Percentiles rank a stretch among this genome's conserved stretches.
Evolutionary conservation across 2,113 vertebrate species (phyloP).

Genomic region (Naja naja): DNA sequence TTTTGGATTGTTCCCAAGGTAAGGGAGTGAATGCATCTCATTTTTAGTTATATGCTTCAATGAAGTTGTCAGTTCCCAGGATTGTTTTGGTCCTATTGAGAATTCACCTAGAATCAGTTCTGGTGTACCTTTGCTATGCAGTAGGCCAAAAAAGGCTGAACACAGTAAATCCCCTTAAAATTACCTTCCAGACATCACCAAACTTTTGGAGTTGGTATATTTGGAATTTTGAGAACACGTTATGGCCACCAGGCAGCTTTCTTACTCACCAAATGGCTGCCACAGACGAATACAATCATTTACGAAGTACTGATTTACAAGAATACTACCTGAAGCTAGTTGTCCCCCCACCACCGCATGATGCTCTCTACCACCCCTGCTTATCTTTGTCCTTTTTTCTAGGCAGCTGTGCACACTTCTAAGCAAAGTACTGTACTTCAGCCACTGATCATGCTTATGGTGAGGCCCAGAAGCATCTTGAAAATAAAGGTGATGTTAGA

Average conservation of each 20-base stretch:
- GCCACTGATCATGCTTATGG: not conserved
- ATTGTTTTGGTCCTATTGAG: not conserved
- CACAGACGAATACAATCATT: not conserved
- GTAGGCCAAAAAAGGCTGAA: not conserved
- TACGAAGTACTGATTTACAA: not conserved
- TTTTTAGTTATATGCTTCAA: not conserved
- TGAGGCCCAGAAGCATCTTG: not conserved
- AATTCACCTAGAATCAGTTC: no score
- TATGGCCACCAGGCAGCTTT: not conserved
- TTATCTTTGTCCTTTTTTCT: not conserved
- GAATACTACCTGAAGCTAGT: not conserved
- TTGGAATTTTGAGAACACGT: not conserved
- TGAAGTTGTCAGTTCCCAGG: not conserved
- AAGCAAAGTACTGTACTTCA: not conserved
- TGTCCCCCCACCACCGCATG: not conserved
- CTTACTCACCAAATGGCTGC: not conserved
- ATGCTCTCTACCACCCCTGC: not conserved
- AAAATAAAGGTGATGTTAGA: not conserved
- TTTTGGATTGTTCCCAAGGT: not conserved
- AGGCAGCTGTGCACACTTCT: not conserved
- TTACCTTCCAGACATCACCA: not conserved
- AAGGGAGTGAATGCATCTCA: not conserved
- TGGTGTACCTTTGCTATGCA: no score
- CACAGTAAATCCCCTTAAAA: not conserved
- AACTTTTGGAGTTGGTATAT: not conserved